These are phyloP conservation scores for Galago senegalensis DNA, from an alignment of 2,797 vertebrate genomes.

Conservation along the genomic window DNA sequence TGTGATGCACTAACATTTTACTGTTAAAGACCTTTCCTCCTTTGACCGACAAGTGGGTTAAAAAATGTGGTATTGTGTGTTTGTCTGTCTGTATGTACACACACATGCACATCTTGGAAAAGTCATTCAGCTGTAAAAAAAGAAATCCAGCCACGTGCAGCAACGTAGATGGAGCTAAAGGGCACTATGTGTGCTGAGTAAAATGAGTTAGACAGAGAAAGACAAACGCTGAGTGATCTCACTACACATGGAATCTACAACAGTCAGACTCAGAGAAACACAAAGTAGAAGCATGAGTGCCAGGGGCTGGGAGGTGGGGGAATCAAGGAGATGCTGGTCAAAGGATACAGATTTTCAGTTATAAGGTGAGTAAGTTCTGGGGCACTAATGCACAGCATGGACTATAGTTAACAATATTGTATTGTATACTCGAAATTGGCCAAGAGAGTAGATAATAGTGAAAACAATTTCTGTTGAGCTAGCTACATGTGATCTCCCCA, in stretches of 20 bases:
- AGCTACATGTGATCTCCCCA: not conserved
- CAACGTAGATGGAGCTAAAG: not conserved
- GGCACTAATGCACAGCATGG: not conserved
- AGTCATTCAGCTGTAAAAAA: not conserved
- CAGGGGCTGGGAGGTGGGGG: rapidly evolving
- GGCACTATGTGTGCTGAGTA: not conserved
- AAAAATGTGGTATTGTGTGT: not conserved
- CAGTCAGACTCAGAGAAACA: not conserved
- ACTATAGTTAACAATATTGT: not conserved
- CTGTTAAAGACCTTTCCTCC: not conserved
- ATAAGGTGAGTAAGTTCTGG: not conserved
- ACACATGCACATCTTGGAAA: not conserved
- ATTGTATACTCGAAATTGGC: not conserved
- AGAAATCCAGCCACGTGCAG: not conserved
- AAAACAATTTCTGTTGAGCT: not conserved
- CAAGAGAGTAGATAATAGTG: not conserved
- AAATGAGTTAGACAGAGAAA: not conserved
- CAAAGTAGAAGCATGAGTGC: not conserved
- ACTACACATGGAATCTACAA: not conserved
- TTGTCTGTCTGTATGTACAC: rapidly evolving
- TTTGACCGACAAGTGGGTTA: not conserved
- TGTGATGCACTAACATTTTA: not conserved
- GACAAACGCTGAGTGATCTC: not conserved
- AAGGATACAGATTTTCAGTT: not conserved
- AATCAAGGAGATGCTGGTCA: not conserved